These are phyloP conservation scores for Empidonax traillii DNA, from an alignment of 2,113 vertebrate species.

Conservation along the genomic window DNA sequence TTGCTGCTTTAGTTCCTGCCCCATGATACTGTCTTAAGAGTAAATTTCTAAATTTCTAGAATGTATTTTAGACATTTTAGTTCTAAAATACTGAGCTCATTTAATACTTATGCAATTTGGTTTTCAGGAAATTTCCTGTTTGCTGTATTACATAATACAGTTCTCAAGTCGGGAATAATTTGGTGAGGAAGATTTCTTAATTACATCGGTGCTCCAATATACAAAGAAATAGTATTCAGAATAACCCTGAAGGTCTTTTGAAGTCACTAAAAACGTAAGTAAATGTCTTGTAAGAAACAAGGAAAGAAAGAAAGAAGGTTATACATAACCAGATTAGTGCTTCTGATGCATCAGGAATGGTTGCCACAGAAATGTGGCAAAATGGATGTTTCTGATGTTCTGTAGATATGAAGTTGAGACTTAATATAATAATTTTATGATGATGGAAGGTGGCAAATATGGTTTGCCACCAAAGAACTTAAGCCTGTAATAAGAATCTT, in stretches of 20 bases:
- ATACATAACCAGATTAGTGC: not conserved
- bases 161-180: not conserved
- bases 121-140: not conserved
- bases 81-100: not conserved
- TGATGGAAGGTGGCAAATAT: not conserved
- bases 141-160: not conserved
- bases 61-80: not conserved
- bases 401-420: not conserved
- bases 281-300: not conserved
- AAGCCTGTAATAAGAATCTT: not conserved
- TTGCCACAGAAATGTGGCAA: not conserved
- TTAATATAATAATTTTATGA: not conserved
- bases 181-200: not conserved
- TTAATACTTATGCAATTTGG: not conserved
- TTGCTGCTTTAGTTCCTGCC: not conserved
- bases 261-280: not conserved
- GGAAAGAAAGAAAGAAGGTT: not conserved
- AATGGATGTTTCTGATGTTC: not conserved
- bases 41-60: not conserved
- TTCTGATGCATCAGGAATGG: not conserved
- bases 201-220: not conserved
- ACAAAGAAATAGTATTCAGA: not conserved
- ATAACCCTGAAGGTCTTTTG: not conserved
- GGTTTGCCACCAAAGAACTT: not conserved
- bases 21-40: not conserved